Base-by-base conservation (phyloP, 2,797 vertebrate species). In the Heteromormyrus szaboi region DNA sequence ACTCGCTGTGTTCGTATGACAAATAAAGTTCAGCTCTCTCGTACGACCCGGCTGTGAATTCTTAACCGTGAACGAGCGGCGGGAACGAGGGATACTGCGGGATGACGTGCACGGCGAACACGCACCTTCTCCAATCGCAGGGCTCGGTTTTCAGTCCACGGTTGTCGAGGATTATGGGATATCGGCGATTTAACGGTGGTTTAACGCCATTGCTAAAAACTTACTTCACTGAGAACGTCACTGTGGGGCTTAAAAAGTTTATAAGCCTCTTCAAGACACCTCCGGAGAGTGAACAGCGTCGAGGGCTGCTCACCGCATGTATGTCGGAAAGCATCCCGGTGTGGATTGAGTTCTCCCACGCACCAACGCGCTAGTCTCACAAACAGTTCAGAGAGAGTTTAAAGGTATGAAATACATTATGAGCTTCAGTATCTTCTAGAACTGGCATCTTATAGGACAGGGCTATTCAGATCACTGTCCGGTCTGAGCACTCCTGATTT, bases 11-110 rank as follows among this genome's bases (percentile, higher is more conserved):
- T 93, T 97, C 95, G 95, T 97, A 95, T 96, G 96, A 96, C 95
- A 92, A 93, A 94, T 96, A 97, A 96, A 97, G 95, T 96, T 94
- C 95, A 96, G 96, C 95, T 96, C 96, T 96, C 96, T 96, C 96
- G 94, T 95, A 95, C 90, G 90, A 88, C 89, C 56, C 33, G 0
- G 85, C 68, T 86, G 81, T 72, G 59, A 65, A 46, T 76, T 76
- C 33, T 86, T 86, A 0, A 72, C 41, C 62, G 4, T 19, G 19
- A 79, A 41, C 17, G 2, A 79, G 37, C 5, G 0, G 8, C 50
- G 9, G 29, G 11, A 14, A n/a, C 6, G 2, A 12, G 37, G 7
- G 48, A 33, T 25, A 2, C 48, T 14, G 46, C 12, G 48, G 25
- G n/a, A n/a, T 54, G 14, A 33, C 51, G 17, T 5, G 48, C n/a